Percentiles rank a stretch among this genome's conserved stretches.
Evolutionary conservation across 2,113 vertebrate species (phyloP).

Genomic region (Aptenodytes forsteri): DNA sequence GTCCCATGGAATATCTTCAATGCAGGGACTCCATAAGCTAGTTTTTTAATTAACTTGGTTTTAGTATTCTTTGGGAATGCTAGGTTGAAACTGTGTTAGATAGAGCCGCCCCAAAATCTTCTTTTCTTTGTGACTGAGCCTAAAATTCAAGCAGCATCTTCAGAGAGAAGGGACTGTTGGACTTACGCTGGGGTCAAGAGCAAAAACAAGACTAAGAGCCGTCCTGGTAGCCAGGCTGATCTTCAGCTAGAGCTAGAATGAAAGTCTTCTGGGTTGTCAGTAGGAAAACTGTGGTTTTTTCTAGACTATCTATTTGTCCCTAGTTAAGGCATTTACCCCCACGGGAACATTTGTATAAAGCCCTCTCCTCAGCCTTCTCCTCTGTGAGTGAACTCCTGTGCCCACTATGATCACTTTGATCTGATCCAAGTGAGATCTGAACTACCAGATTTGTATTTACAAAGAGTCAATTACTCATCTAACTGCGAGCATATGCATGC

Average conservation of each 20-base stretch:
- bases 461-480: conserved; percentile 35
- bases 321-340: not conserved
- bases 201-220: not conserved
- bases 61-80: not conserved
- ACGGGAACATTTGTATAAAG: not conserved
- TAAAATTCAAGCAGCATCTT: not conserved
- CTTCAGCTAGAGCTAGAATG: not conserved
- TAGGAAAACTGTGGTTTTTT: not conserved
- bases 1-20: not conserved
- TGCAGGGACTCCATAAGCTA: not conserved
- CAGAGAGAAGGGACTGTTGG: not conserved
- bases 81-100: not conserved
- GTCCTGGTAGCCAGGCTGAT: not conserved
- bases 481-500: not conserved
- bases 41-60: not conserved
- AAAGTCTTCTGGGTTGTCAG: not conserved
- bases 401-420: not conserved
- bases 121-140: not conserved
- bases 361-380: not conserved
- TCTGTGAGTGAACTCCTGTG: not conserved
- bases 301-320: not conserved
- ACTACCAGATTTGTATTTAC: conserved; percentile 27
- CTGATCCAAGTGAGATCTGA: not conserved
- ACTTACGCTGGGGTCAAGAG: not conserved
- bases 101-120: not conserved